phyloP scores from a whole-genome alignment of 1,140 invertebrate genomes.

The Scaptomyza graminum region DNA sequence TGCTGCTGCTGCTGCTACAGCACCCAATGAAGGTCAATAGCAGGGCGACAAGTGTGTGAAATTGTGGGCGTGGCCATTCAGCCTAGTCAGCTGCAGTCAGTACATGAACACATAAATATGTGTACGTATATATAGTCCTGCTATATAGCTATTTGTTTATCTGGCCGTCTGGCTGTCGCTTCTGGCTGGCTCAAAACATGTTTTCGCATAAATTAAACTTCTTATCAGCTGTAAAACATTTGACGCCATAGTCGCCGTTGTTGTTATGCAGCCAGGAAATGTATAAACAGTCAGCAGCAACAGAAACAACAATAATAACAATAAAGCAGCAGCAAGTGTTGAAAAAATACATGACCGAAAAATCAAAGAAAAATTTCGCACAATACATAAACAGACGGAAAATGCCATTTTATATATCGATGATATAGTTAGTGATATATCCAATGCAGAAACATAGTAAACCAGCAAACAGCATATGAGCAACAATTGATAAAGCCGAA shows the following conservation, averaged over 20 bases:
- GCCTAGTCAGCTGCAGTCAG: constrained; percentile 31
- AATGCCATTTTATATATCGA: constrained; percentile 64
- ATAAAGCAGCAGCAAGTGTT: constrained; percentile 17
- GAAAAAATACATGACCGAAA: neutral
- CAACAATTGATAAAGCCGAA: neutral
- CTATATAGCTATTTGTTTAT: constrained; percentile 45
- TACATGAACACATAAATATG: constrained; percentile 16
- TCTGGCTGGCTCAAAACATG: constrained; percentile 67
- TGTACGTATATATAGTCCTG: neutral
- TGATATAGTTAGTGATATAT: constrained; percentile 72
- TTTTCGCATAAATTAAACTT: constrained; percentile 83
- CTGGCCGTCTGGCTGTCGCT: constrained; percentile 40
- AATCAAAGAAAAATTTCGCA: constrained; percentile 29
- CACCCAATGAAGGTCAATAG: constrained; percentile 69
- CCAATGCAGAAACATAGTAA: constrained; percentile 19
- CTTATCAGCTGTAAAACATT: constrained; percentile 82
- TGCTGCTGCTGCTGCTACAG: neutral
- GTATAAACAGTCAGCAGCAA: constrained; percentile 51
- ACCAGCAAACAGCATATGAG: neutral
- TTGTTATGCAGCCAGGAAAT: constrained; percentile 60
- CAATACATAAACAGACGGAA: constrained; percentile 60
- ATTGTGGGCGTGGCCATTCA: constrained; percentile 42
- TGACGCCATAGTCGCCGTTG: constrained; percentile 60
- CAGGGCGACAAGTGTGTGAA: constrained; percentile 53
- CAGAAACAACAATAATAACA: constrained; percentile 28